Conservation (phyloP, 1,140 invertebrate species). For the Eciton burchellii region DNA sequence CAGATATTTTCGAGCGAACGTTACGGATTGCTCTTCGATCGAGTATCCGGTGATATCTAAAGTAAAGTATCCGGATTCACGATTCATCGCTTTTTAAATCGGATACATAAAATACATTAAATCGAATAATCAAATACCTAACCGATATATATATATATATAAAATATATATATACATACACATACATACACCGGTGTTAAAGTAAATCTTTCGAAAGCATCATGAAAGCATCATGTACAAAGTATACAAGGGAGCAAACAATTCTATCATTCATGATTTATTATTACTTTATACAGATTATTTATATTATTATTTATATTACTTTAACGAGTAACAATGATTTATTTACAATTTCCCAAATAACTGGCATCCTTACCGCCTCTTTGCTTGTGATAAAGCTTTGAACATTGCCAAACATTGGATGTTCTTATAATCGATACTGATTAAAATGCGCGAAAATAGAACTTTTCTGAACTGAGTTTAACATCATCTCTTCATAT, state of each 20-base stretch:
- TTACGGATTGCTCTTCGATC: conserved; percentile 36
- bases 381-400: not conserved
- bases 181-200: not conserved
- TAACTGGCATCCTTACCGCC: not conserved
- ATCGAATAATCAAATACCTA: conserved; percentile 29
- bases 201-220: not conserved
- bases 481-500: conserved; percentile 7
- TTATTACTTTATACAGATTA: too few relatives aligned
- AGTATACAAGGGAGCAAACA: not conserved
- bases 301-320: not conserved
- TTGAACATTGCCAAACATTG: not conserved
- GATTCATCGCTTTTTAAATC: conserved; percentile 21
- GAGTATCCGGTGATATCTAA: conserved; percentile 3
- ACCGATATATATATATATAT: too few relatives aligned
- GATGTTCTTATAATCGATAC: not conserved
- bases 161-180: too few relatives aligned
- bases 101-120: too few relatives aligned
- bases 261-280: not conserved
- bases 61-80: conserved; percentile 10
- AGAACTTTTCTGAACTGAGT: not conserved
- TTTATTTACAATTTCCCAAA: not conserved
- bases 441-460: not conserved
- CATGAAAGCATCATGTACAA: not conserved
- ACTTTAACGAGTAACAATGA: not conserved
- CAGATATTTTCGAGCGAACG: conserved; percentile 46